phyloP scores from a whole-genome alignment of 2,113 vertebrate genomes.

The Octodon degus region DNA sequence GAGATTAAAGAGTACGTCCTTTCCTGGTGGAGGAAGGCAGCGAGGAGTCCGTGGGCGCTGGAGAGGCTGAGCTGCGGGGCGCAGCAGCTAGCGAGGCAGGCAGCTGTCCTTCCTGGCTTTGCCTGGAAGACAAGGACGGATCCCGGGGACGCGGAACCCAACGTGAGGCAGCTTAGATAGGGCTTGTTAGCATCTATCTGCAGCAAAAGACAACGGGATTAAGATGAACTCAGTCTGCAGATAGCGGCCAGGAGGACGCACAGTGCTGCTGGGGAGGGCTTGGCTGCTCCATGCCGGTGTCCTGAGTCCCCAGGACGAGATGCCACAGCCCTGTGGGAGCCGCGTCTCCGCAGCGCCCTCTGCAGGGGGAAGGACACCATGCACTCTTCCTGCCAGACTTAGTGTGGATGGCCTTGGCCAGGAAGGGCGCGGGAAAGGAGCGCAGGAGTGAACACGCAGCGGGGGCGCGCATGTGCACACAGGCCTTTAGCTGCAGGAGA shows the following conservation, averaged over 20 bases:
- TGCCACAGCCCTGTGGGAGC: neutral
- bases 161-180: neutral
- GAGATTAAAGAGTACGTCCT: neutral
- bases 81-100: no score
- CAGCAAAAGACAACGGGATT: neutral
- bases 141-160: neutral
- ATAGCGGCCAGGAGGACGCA: neutral
- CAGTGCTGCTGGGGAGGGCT: neutral
- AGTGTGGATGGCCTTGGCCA: neutral
- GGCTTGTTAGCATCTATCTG: neutral
- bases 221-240: neutral
- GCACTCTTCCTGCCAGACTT: neutral
- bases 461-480: no score
- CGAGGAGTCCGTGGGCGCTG: rapidly evolving
- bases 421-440: neutral
- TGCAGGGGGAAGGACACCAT: rapidly evolving
- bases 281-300: neutral
- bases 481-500: neutral
- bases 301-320: no score
- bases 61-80: neutral
- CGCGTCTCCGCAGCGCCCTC: neutral
- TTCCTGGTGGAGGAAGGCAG: neutral
- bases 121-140: neutral
- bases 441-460: rapidly evolving
- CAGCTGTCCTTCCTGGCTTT: neutral